Evolutionary conservation across 2,888 invertebrate genomes (phyloP).

Genomic region (Tubulanus polymorphus): DNA sequence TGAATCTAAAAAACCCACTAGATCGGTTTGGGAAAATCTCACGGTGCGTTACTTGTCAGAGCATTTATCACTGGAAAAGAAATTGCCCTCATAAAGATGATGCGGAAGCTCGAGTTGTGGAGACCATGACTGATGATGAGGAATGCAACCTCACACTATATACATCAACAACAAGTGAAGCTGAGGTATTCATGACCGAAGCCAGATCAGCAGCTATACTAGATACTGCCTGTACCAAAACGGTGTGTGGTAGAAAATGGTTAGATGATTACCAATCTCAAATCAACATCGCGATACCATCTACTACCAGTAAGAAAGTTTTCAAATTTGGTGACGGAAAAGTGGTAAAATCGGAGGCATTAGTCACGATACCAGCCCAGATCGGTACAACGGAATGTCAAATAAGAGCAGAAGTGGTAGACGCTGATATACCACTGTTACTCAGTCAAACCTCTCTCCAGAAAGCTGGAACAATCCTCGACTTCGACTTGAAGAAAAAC

Average conservation of each 20-base stretch:
- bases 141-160: neutral
- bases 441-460: conserved; percentile 13
- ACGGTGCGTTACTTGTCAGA: no score
- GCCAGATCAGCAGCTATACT: conserved; percentile 4
- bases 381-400: neutral
- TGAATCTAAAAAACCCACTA: no score
- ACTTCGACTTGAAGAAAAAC: conserved; percentile 8
- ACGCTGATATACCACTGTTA: conserved; percentile 10
- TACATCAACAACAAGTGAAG: neutral
- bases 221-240: conserved; percentile 8
- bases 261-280: conserved; percentile 2
- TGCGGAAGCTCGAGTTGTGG: no score
- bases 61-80: no score
- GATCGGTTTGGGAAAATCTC: no score
- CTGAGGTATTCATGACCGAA: conserved; percentile 13
- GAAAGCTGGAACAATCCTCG: conserved; percentile 9
- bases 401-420: conserved; percentile 9
- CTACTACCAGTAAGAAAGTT: neutral
- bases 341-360: neutral
- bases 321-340: conserved; percentile 6
- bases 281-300: neutral
- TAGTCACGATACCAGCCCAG: neutral
- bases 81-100: no score
- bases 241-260: conserved; percentile 7
- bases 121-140: neutral